Base-by-base conservation (phyloP, 2,888 invertebrate genomes). In the Yponomeuta plumbellus region DNA sequence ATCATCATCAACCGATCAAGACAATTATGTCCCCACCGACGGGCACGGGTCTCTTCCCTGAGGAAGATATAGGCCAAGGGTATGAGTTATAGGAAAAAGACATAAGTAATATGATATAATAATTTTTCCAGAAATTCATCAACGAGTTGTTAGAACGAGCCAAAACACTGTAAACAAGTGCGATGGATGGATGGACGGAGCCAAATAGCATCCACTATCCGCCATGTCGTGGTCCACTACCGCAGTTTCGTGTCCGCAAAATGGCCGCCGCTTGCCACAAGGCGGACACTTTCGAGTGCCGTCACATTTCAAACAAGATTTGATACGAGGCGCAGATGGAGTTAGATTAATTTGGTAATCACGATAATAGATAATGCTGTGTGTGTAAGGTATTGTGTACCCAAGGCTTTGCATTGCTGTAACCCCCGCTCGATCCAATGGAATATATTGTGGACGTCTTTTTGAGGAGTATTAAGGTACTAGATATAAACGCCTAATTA, bases 61-160 rank as follows among this genome's bases (percentile, higher is more conserved):
- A n/a, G n/a, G n/a, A n/a, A n/a, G n/a, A n/a, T n/a, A n/a, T n/a
- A n/a, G n/a, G n/a, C n/a, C n/a, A n/a, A n/a, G n/a, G n/a, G n/a
- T n/a, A n/a, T n/a, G n/a, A n/a, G n/a, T n/a, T n/a, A n/a, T n/a
- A n/a, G n/a, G n/a, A n/a, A n/a, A n/a, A n/a, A n/a, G n/a, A n/a
- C n/a, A n/a, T n/a, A n/a, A n/a, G n/a, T n/a, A n/a, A n/a, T n/a
- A n/a, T n/a, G n/a, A 11, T 59, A 65, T 68, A 66, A 64, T 66
- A 39, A 23, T 61, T 66, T 76, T 94, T 94, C 69, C 93, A 96
- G 96, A 97, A 96, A 94, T 97, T 97, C 89, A 96, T 97, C 85
- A 96, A 96, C 83, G 97, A 97, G 88, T 93, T 97, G 82, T 92
- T 97, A 87, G 96, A 96, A 85, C 96, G 96, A 87, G 96, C 96